Evolutionary conservation across 2,888 invertebrate genomes (phyloP).

Genomic region (Caradrina kadenii): DNA sequence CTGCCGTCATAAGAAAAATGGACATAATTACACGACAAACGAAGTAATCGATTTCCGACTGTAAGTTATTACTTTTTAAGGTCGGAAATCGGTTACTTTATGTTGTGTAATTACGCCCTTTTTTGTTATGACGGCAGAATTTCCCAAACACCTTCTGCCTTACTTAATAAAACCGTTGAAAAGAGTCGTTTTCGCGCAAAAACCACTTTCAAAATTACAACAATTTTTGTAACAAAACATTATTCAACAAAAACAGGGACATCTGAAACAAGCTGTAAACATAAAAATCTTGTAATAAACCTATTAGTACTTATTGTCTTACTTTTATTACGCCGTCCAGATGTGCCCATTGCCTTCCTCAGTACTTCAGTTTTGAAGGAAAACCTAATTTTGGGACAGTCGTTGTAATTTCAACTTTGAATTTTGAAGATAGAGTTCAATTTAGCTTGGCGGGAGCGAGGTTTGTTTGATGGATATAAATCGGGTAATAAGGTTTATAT

Average conservation of each 20-base stretch:
- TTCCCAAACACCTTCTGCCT: constrained; percentile 1
- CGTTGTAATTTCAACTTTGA: not conserved
- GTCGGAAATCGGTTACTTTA: too few relatives aligned
- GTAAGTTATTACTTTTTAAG: too few relatives aligned
- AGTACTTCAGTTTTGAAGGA: constrained; percentile 22
- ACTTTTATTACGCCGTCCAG: constrained; percentile 53
- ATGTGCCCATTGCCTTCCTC: constrained; percentile 55
- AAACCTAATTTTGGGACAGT: constrained; percentile 4
- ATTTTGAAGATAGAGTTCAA: accelerated
- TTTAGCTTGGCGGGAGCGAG: not conserved
- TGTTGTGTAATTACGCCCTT: too few relatives aligned
- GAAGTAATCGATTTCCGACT: too few relatives aligned
- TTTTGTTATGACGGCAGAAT: too few relatives aligned
- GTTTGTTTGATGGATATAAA: constrained; percentile 36
- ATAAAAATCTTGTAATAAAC: constrained; percentile 55
- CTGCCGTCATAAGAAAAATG: too few relatives aligned
- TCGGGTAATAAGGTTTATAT: constrained; percentile 25
- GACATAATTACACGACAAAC: too few relatives aligned
- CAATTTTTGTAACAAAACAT: constrained; percentile 31
- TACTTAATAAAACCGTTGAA: constrained; percentile 35
- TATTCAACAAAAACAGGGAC: constrained; percentile 27
- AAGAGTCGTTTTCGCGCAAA: constrained; percentile 17
- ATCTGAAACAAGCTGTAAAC: constrained; percentile 39
- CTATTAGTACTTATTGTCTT: constrained; percentile 60
- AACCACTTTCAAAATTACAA: constrained; percentile 26